These are phyloP conservation scores for Eleginops maclovinus DNA, from an alignment of 2,113 vertebrate genomes.

Conservation along the genomic window DNA sequence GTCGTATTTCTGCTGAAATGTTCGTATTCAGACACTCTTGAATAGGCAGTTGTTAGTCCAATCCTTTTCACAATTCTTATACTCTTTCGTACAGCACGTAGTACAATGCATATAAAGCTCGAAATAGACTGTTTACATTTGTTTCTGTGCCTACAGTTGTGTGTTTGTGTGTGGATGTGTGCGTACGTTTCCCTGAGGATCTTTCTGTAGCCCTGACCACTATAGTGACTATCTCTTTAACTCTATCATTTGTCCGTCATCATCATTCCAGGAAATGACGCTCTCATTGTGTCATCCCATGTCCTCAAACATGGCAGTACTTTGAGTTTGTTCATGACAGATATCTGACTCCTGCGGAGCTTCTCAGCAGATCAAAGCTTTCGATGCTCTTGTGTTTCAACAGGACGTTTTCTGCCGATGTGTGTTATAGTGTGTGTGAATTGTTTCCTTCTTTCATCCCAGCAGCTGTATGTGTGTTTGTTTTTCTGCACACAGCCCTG, in stretches of 20 bases:
- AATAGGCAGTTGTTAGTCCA: neutral
- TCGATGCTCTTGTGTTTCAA: constrained; percentile 46
- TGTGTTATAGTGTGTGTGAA: constrained; percentile 37
- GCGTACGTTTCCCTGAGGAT: constrained; percentile 22
- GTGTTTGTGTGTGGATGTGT: constrained; percentile 1
- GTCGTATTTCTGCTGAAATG: neutral
- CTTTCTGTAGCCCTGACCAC: constrained; percentile 47
- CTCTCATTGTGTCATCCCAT: constrained; percentile 59
- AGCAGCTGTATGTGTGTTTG: constrained; percentile 67
- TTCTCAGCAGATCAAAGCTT: constrained; percentile 67
- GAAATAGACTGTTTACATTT: constrained; percentile 4
- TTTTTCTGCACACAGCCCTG: constrained; percentile 38
- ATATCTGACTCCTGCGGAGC: constrained; percentile 35
- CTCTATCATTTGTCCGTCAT: neutral
- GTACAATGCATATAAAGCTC: neutral
- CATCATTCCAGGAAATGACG: constrained; percentile 15
- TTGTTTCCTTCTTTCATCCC: constrained; percentile 70
- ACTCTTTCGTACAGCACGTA: neutral
- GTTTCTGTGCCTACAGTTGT: neutral
- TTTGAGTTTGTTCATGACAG: constrained; percentile 44
- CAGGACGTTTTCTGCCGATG: constrained; percentile 20
- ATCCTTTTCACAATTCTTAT: neutral
- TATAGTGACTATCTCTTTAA: constrained; percentile 12
- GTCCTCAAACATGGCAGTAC: constrained; percentile 20
- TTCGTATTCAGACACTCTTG: constrained; percentile 1